Conservation (phyloP, 2,797 vertebrate genomes). For the Manis crassicaudata region DNA sequence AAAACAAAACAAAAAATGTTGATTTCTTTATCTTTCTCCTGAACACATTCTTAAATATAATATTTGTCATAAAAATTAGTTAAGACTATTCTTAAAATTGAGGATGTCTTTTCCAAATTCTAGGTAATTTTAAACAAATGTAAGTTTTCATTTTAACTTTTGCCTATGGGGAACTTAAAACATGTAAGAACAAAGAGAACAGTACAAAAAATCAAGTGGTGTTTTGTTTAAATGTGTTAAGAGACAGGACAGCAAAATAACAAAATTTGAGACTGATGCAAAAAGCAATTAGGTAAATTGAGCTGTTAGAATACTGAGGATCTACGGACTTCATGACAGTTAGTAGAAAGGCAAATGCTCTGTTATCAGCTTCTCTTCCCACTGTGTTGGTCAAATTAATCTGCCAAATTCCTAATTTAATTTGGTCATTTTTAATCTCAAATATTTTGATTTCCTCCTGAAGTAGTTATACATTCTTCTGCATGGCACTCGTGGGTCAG, state of each 20-base stretch:
- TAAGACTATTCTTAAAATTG: background rate
- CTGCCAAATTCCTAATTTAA: background rate
- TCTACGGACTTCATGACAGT: background rate
- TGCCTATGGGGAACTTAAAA: background rate
- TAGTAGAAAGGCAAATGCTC: background rate
- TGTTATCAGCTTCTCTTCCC: background rate
- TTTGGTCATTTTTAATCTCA: background rate
- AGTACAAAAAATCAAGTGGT: background rate
- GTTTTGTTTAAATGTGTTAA: background rate
- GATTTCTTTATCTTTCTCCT: background rate
- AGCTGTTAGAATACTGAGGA: background rate
- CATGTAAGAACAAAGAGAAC: background rate
- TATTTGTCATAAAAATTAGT: background rate
- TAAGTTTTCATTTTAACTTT: background rate
- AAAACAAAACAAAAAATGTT: background rate
- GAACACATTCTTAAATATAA: background rate
- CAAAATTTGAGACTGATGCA: background rate
- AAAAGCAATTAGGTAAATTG: background rate
- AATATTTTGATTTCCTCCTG: background rate
- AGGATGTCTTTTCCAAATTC: background rate
- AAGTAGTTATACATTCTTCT: background rate
- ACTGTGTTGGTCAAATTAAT: background rate
- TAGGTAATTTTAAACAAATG: background rate
- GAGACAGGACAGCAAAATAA: background rate
- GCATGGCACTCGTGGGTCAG: background rate